phyloP scores from a whole-genome alignment of 2,113 vertebrate species.

The Bos indicus region DNA sequence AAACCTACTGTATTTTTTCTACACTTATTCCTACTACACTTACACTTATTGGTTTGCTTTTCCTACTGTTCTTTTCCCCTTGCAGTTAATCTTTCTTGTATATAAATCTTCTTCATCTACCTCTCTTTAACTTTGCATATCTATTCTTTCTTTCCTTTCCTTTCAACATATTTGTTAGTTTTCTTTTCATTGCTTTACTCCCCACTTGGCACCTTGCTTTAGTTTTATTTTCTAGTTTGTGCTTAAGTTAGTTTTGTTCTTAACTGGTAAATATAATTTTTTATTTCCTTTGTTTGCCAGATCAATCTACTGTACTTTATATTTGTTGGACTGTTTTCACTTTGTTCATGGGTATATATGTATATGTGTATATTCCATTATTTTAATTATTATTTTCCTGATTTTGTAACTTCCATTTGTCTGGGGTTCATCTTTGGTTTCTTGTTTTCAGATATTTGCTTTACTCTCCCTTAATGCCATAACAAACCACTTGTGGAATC shows the following conservation, averaged over 20 bases:
- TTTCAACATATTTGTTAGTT: background rate
- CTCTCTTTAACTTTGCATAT: background rate
- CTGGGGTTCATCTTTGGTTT: background rate
- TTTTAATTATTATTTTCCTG: background rate
- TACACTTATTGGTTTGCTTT: background rate
- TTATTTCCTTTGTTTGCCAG: background rate
- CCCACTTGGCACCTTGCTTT: background rate
- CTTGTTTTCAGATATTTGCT: background rate
- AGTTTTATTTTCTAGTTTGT: background rate
- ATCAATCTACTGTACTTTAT: background rate
- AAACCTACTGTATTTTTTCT: background rate
- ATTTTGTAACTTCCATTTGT: background rate
- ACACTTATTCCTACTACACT: background rate
- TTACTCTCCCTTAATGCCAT: background rate
- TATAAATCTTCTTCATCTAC: background rate
- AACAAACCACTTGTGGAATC: background rate
- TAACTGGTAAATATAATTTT: background rate
- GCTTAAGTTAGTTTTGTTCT: background rate
- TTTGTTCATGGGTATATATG: background rate
- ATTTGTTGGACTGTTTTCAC: background rate
- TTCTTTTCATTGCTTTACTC: background rate
- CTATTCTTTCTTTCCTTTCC: background rate
- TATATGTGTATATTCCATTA: background rate
- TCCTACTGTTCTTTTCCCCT: background rate
- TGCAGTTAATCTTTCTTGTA: background rate